Conservation (phyloP, 2,113 vertebrate genomes). For the Sander vitreus region DNA sequence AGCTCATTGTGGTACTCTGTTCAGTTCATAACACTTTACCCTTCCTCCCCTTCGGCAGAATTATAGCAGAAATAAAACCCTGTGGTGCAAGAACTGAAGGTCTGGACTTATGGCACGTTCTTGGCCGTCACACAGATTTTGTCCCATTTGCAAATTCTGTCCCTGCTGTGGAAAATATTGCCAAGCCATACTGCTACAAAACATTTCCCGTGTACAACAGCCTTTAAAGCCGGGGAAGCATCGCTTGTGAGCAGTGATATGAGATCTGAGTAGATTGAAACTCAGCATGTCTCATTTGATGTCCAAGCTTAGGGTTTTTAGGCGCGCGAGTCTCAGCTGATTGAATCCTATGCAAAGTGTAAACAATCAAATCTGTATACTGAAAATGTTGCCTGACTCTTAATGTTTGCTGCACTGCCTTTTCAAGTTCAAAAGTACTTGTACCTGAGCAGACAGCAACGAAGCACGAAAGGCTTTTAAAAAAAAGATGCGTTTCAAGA, state of each 20-base stretch:
- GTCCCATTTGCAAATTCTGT: constrained; percentile 56
- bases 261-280: constrained; percentile 56
- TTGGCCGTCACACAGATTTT: constrained; percentile 56
- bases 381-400: not conserved
- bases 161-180: constrained; percentile 59
- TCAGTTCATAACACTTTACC: constrained; percentile 33
- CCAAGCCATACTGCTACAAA: not conserved
- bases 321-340: constrained; percentile 15
- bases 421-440: not conserved
- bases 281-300: constrained; percentile 57
- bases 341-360: constrained; percentile 18
- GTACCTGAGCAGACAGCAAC: not conserved
- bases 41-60: constrained; percentile 14
- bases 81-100: constrained; percentile 6
- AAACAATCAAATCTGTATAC: constrained; percentile 5
- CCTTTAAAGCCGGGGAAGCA: constrained; percentile 17
- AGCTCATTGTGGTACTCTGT: not conserved
- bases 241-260: constrained; percentile 44
- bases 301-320: constrained; percentile 25
- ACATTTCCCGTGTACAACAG: constrained; percentile 10
- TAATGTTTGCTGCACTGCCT: not conserved
- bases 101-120: constrained; percentile 44
- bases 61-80: constrained; percentile 8
- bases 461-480: not conserved
- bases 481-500: not conserved